These are phyloP conservation scores for Centroberyx gerrardi DNA, from an alignment of 2,797 vertebrate genomes.

Conservation along the genomic window DNA sequence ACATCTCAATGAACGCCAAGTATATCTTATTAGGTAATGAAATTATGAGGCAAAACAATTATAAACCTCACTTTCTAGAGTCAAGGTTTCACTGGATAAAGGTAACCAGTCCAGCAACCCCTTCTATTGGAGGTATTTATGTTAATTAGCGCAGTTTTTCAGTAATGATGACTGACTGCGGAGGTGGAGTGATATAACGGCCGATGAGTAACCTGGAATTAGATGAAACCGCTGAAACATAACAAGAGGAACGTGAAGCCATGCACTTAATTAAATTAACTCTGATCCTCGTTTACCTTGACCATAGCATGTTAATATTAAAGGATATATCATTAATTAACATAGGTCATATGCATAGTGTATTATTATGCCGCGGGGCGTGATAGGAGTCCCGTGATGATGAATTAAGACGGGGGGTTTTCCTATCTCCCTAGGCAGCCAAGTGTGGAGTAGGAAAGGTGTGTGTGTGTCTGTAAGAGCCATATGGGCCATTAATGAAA, in stretches of 20 bases:
- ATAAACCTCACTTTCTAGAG: background rate
- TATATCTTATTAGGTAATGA: background rate
- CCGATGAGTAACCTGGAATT: slow-evolving; percentile 60
- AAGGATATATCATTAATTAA: slow-evolving; percentile 82
- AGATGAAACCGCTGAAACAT: slow-evolving; percentile 72
- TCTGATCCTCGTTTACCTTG: slow-evolving; percentile 75
- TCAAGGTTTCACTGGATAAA: background rate
- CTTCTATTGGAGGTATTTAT: slow-evolving; percentile 43
- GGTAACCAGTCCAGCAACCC: background rate
- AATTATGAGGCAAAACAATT: background rate
- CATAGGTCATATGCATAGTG: slow-evolving; percentile 74
- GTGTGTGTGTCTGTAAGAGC: slow-evolving; percentile 26
- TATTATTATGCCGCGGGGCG: slow-evolving; percentile 69
- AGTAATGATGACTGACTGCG: slow-evolving; percentile 58
- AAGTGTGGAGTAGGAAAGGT: slow-evolving; percentile 63
- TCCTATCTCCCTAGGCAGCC: slow-evolving; percentile 64
- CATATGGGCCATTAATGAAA: slow-evolving; percentile 49
- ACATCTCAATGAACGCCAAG: background rate
- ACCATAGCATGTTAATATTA: slow-evolving; percentile 78
- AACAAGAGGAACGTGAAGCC: slow-evolving; percentile 69
- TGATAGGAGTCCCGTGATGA: slow-evolving; percentile 67
- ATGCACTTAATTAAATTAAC: slow-evolving; percentile 82
- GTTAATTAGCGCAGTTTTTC: slow-evolving; percentile 62
- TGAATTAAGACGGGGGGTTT: slow-evolving; percentile 67
- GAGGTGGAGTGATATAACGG: slow-evolving; percentile 59